Conservation (phyloP, 2,888 invertebrate species). For the Cephus runcator region DNA sequence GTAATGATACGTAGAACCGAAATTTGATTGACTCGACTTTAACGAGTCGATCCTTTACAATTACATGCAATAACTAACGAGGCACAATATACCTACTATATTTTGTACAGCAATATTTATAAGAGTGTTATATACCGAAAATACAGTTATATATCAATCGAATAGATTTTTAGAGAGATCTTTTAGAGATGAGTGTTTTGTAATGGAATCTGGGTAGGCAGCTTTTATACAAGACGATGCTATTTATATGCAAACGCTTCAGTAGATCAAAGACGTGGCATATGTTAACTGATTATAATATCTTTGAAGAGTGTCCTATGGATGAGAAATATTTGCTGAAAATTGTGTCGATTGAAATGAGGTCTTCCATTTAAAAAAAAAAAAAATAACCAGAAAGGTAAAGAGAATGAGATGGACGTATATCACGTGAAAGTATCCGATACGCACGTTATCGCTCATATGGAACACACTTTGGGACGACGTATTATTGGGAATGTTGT, state of each 20-base stretch:
- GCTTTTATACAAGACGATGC: slow-evolving; percentile 18
- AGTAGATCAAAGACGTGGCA: slow-evolving; percentile 23
- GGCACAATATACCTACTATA: slow-evolving; percentile 53
- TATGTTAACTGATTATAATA: slow-evolving; percentile 3
- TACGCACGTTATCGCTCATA: slow-evolving; percentile 9
- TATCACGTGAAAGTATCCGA: slow-evolving; percentile 35
- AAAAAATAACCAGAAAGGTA: background rate
- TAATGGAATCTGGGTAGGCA: slow-evolving; percentile 5
- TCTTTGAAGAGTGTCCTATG: slow-evolving; percentile 32
- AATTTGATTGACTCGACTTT: background rate
- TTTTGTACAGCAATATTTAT: slow-evolving; percentile 55
- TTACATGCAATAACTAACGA: slow-evolving; percentile 47
- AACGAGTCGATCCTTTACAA: background rate
- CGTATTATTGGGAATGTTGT: slow-evolving; percentile 19
- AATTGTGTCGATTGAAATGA: slow-evolving; percentile 42
- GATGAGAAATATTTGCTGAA: slow-evolving; percentile 29
- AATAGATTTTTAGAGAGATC: slow-evolving; percentile 39
- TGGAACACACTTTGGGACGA: background rate
- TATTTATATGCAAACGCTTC: slow-evolving; percentile 27
- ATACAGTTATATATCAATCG: slow-evolving; percentile 4
- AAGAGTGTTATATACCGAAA: slow-evolving; percentile 1
- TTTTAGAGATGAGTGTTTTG: slow-evolving; percentile 34
- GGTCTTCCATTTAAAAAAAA: slow-evolving; percentile 49
- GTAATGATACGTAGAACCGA: slow-evolving; percentile 1
- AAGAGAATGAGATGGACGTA: slow-evolving; percentile 12